These are phyloP conservation scores for Notocelia uddmanniana DNA, from an alignment of 2,888 invertebrate species.

Conservation along the genomic window DNA sequence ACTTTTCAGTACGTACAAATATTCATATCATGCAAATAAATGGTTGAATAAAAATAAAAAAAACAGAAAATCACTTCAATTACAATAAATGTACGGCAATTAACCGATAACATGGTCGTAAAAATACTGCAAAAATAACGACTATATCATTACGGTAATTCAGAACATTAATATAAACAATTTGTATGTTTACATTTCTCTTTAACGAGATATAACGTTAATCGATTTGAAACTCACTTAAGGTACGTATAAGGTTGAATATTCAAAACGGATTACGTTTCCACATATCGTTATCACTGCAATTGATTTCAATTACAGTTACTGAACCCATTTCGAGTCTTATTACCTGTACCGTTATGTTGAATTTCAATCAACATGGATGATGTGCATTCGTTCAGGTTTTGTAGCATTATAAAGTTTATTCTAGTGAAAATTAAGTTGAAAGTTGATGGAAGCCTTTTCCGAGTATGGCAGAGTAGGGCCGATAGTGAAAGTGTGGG, in stretches of 20 bases:
- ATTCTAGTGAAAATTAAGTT: not conserved
- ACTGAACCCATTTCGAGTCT: not conserved
- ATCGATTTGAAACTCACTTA: not conserved
- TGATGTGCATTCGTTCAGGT: not conserved
- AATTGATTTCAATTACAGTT: not conserved
- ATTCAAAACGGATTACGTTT: not conserved
- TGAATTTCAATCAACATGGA: not conserved
- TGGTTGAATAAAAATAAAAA: not conserved
- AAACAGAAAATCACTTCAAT: constrained; percentile 9
- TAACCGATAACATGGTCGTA: constrained; percentile 4
- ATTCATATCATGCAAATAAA: not conserved
- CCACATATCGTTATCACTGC: not conserved
- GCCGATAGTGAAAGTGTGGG: constrained; percentile 67
- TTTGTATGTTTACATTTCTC: constrained; percentile 21
- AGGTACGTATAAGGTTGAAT: not conserved
- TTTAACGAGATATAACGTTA: not conserved
- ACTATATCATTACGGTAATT: constrained; percentile 7
- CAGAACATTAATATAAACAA: constrained; percentile 14
- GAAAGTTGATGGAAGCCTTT: not conserved
- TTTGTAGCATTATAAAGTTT: not conserved
- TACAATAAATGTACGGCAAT: constrained; percentile 19
- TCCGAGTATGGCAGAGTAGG: constrained; percentile 57
- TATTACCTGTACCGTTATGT: not conserved
- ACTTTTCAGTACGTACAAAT: not conserved
- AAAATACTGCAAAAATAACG: constrained; percentile 24